Base-by-base conservation (phyloP, 2,888 invertebrate genomes). In the Rhingia campestris region DNA sequence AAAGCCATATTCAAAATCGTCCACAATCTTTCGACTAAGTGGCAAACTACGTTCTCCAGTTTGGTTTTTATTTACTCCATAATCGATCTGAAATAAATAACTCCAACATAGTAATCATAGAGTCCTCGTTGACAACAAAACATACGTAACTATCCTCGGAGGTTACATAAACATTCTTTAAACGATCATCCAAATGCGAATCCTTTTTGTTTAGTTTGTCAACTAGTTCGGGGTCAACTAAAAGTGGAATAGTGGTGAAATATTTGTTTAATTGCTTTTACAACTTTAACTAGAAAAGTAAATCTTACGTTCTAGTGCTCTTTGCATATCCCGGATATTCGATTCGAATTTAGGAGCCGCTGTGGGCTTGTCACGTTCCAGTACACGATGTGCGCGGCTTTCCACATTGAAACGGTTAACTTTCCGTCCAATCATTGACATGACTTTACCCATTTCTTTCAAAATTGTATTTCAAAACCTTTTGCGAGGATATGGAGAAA, bases 81-180 rank as follows among this genome's bases (percentile, higher is more conserved):
- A 87, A 59, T 89, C 88, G 41, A 91, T 91, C 90, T 89, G 4
- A 53, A 77, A 63, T 86, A 86, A 49, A 2, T 22, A 6, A 84
- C 81, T 33, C 0, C 0, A 30, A 7, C 22, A 58, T 0, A 61
- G 30, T n/a, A 2, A 22, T 41, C 2, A 0, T 6, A 53, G 9
- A 6, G 6, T 49, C 49, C 54, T 47, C 4, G 6, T 22, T 33
- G 6, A 6, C n/a, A 5, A 69, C 4, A 22, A 66, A 92, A 88
- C 92, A 92, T 88, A 93, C 94, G 49, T 93, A 92, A 72, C 91
- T 91, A 70, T 94, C 94, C 69, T 92, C 88, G 0, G 96, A 95
- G 69, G 93, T 94, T 89, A 97, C 95, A 93, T 93, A 96, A 91
- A 96, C 94, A 89, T 93, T 92, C 91, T 94, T 95, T 79, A 96